phyloP scores from a whole-genome alignment of 2,888 invertebrate genomes.

The Cerastis rubricosa region DNA sequence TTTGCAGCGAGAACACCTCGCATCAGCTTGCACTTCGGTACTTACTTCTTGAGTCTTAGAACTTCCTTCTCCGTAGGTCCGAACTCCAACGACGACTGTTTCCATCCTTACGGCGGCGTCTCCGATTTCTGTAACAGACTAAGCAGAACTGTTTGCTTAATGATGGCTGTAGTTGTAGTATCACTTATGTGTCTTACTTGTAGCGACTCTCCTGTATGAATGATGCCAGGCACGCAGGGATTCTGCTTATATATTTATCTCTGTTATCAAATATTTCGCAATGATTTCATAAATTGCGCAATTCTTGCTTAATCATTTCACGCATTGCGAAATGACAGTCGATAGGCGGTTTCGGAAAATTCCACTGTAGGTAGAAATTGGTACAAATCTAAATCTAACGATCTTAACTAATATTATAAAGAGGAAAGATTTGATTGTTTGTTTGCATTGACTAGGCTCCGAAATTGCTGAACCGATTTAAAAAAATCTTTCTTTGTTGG shows the following conservation, averaged over 20 bases:
- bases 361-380: background rate
- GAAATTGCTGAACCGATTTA: too few relatives aligned
- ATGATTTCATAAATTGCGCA: constrained; percentile 2
- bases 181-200: constrained; percentile 21
- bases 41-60: constrained; percentile 35
- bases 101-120: constrained; percentile 40
- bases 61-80: constrained; percentile 4
- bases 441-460: too few relatives aligned
- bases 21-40: constrained; percentile 18
- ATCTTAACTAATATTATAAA: too few relatives aligned
- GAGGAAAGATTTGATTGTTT: too few relatives aligned
- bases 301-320: constrained; percentile 18
- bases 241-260: constrained; percentile 36
- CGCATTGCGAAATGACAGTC: background rate
- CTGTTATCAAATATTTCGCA: background rate
- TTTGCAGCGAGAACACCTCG: constrained; percentile 50
- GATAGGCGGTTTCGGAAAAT: background rate
- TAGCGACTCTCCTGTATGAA: constrained; percentile 10
- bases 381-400: background rate
- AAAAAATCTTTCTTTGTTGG: too few relatives aligned
- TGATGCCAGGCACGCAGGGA: constrained; percentile 1
- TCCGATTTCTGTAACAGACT: constrained; percentile 54
- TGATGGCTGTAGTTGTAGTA: background rate
- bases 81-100: constrained; percentile 37
- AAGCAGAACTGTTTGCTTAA: constrained; percentile 34